phyloP scores from a whole-genome alignment of 2,113 vertebrate genomes.

The Sprattus sprattus region DNA sequence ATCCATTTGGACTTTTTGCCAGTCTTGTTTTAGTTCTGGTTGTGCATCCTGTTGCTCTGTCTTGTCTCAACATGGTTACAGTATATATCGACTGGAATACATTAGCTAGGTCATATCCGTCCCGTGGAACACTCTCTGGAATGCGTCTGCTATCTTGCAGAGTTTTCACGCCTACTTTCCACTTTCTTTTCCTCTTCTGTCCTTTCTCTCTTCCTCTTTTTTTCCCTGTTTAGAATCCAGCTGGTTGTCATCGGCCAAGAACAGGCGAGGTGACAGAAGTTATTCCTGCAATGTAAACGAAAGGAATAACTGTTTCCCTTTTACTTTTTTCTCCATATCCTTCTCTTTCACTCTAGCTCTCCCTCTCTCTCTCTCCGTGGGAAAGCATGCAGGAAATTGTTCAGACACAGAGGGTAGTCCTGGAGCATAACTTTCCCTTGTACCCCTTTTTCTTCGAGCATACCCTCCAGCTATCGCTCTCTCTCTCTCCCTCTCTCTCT shows the following conservation, averaged over 20 bases:
- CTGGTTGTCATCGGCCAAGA: slow-evolving; percentile 58
- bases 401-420: slow-evolving; percentile 38
- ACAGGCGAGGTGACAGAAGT: slow-evolving; percentile 42
- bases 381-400: slow-evolving; percentile 53
- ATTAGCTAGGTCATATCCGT: neutral
- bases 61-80: neutral
- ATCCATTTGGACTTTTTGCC: neutral
- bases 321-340: slow-evolving; percentile 12
- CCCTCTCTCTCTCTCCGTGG: slow-evolving; percentile 34
- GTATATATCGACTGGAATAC: neutral
- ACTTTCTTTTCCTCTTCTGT: neutral
- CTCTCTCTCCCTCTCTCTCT: neutral
- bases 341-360: slow-evolving; percentile 26
- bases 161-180: neutral
- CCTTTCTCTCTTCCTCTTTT: neutral
- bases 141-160: neutral
- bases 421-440: slow-evolving; percentile 30
- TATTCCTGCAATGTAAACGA: slow-evolving; percentile 45
- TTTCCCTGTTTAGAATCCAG: slow-evolving; percentile 43
- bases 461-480: neutral
- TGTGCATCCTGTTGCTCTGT: neutral
- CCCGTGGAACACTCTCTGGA: neutral
- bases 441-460: slow-evolving; percentile 33
- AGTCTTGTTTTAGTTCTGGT: neutral
- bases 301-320: slow-evolving; percentile 36